Conservation (phyloP, 2,797 vertebrate genomes). For the Tarsius wallacei region DNA sequence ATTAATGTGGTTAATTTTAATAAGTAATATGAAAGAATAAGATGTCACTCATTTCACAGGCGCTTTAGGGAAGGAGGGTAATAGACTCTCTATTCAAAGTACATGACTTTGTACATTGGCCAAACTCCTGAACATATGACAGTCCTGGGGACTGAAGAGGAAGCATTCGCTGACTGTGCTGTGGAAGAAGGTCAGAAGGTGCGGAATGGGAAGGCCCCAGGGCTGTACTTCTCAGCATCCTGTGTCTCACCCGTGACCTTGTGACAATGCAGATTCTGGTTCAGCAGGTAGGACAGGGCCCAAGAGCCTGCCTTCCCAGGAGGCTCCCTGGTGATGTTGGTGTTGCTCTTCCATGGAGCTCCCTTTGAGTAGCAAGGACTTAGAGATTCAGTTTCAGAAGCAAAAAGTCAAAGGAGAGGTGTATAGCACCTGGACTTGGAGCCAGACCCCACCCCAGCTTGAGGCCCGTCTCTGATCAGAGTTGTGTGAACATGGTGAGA, state of each 20-base stretch:
- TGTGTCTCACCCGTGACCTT: accelerated
- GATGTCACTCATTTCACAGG: not conserved
- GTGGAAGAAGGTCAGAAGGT: not conserved
- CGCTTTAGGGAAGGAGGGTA: not conserved
- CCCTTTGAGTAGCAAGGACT: not conserved
- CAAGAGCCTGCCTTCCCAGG: not conserved
- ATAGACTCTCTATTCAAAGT: not conserved
- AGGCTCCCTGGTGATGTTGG: not conserved
- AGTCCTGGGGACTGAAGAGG: not conserved
- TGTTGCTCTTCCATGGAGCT: accelerated
- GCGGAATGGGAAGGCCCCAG: not conserved
- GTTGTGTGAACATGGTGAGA: accelerated
- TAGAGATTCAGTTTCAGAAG: not conserved
- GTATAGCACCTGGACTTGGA: accelerated
- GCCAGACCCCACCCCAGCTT: not conserved
- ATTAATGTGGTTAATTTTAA: not conserved
- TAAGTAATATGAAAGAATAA: not conserved
- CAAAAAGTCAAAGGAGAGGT: not conserved
- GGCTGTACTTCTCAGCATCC: not conserved
- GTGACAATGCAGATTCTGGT: not conserved
- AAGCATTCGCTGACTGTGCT: accelerated
- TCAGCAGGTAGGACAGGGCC: accelerated
- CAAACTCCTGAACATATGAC: not conserved
- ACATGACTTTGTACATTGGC: not conserved
- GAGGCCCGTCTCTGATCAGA: not conserved